Base-by-base conservation (phyloP, 2,797 vertebrate species). In the Mormyrus proboscirostris region DNA sequence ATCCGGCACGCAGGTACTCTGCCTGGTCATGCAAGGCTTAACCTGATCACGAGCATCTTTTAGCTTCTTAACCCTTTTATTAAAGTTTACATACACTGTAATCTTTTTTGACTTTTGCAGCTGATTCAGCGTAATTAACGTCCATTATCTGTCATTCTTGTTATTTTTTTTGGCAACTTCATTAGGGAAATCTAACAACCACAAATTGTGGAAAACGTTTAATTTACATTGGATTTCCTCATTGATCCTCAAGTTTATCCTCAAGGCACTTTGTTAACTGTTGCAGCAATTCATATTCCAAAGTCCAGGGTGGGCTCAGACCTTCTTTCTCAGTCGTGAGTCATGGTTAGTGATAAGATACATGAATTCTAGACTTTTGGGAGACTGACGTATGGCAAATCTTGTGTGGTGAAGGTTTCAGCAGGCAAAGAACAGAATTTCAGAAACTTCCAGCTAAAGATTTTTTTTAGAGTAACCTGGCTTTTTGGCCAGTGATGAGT, bases 201-300 rank as follows among this genome's bases (percentile, higher is more conserved):
- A 6, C 33, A 38, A 41, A 38, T 76, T 41, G 33, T 41, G 69
- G 33, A 33, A 76, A 76, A 76, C 38, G 65, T 41, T 76, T 38
- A 16, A 76, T 41, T 76, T 76, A 41, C 14, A 76, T 41, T 33
- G 33, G 41, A 76, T 79, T 16, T 79, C 33, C 14, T 19, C 73
- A 38, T 44, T 79, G 73, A 79, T 79, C 73, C 38, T 79, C 73
- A 79, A 79, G 73, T 79, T 79, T 79, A 44, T 79, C 38, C 73
- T 79, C 73, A 79, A 44, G 38, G 73, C 1, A 16, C 73, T 79
- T 19, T 65, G 62, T 65, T 79, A 79, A 79, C 38, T 79, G 73
- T 38, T 44, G 38, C 14, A 16, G 73, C 73, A 79, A 38, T 79
- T 41, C 38, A 79, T 79, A 38, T 41, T 79, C 73, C 38, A 79